Evolutionary conservation across 2,888 invertebrate genomes (phyloP).

Genomic region (Synergus umbraculus): DNA sequence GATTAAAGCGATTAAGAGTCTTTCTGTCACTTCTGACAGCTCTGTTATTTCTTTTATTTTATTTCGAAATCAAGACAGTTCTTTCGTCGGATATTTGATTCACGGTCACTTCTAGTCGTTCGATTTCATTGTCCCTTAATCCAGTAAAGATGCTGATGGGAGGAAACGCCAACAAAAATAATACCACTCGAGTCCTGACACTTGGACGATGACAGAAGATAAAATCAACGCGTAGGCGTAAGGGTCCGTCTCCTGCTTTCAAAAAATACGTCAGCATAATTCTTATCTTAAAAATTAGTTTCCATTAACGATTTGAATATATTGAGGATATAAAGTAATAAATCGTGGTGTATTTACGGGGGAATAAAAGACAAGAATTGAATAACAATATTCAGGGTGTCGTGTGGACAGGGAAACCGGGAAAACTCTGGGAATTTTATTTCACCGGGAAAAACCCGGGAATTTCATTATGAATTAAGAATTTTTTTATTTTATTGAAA

Average conservation of each 20-base stretch:
- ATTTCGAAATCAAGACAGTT: constrained; percentile 7
- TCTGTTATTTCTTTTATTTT: background rate
- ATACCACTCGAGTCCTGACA: background rate
- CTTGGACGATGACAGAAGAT: constrained; percentile 7
- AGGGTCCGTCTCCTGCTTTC: background rate
- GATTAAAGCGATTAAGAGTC: background rate
- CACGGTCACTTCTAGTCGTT: constrained; percentile 7
- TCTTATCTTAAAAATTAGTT: background rate
- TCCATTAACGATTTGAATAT: background rate
- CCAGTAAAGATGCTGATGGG: background rate
- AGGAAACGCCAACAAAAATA: background rate
- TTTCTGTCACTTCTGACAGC: background rate
- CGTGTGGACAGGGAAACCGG: no score
- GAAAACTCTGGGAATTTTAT: no score
- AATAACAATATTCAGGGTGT: no score
- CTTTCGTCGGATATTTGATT: background rate
- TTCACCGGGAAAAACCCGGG: no score
- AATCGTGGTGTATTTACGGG: background rate
- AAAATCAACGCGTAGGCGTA: background rate
- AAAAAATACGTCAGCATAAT: background rate
- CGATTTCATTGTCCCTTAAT: constrained; percentile 7
- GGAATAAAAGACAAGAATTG: no score
- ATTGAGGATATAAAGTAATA: background rate
- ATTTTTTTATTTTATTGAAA: no score
- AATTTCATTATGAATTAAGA: no score